Evolutionary conservation across 2,113 vertebrate genomes (phyloP).

Genomic region (Lipotes vexillifer): DNA sequence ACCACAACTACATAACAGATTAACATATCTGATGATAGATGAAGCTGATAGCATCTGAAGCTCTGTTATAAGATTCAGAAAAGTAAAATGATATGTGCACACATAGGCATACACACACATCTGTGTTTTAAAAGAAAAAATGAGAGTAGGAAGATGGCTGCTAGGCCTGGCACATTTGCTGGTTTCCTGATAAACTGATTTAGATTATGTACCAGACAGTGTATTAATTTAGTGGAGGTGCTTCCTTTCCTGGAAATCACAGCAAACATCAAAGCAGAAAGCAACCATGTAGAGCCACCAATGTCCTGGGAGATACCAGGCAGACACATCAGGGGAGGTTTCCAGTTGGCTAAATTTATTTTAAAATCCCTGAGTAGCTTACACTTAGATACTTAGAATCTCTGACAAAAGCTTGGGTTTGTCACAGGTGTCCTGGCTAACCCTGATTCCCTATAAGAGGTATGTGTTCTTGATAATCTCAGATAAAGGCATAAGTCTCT

Average conservation of each 20-base stretch:
- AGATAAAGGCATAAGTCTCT: background rate
- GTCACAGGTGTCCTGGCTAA: background rate
- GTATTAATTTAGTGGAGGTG: background rate
- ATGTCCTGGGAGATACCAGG: background rate
- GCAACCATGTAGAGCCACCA: background rate
- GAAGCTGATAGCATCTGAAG: background rate
- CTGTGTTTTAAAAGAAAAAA: background rate
- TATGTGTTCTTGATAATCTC: background rate
- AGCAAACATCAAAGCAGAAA: background rate
- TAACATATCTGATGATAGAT: background rate
- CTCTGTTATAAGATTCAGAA: background rate
- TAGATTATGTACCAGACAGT: background rate
- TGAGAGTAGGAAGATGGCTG: background rate
- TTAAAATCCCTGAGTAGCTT: background rate
- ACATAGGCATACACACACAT: background rate
- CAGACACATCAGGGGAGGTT: background rate
- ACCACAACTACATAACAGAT: background rate
- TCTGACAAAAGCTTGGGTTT: background rate
- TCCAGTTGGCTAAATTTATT: background rate
- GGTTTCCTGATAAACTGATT: background rate
- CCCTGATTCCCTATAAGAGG: background rate
- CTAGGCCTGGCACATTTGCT: background rate
- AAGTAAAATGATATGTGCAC: background rate
- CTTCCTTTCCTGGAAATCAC: conserved; percentile 28
- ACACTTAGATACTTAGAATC: background rate